Evolutionary conservation across 2,888 invertebrate species (phyloP).

Genomic region (Melieria crassipennis): DNA sequence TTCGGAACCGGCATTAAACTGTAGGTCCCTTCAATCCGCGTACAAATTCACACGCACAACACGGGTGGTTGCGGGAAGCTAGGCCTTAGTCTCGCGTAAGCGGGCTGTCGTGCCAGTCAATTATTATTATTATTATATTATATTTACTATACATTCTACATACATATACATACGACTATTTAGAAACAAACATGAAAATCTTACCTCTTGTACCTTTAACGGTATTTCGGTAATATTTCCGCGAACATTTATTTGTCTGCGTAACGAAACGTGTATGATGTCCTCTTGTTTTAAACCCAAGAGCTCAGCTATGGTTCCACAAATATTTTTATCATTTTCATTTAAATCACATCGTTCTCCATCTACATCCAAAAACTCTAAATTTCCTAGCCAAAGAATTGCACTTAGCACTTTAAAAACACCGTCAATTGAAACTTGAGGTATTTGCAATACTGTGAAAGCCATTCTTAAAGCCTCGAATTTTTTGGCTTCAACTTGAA

Average conservation of each 20-base stretch:
- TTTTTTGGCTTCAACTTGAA: conserved; percentile 74
- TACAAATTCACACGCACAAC: too few relatives aligned
- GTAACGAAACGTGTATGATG: conserved; percentile 79
- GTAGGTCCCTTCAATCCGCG: too few relatives aligned
- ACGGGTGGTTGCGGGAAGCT: too few relatives aligned
- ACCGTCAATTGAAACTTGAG: conserved; percentile 85
- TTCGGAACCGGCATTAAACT: too few relatives aligned
- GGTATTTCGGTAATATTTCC: conserved; percentile 95
- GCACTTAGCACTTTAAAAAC: conserved; percentile 89
- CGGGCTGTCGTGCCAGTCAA: too few relatives aligned
- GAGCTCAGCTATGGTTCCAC: conserved; percentile 77
- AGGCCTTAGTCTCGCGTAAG: too few relatives aligned
- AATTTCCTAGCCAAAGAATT: conserved; percentile 90
- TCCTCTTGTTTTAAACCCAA: conserved; percentile 80
- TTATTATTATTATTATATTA: too few relatives aligned
- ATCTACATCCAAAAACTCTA: conserved; percentile 85
- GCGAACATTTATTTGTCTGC: conserved; percentile 88
- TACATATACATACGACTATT: neutral
- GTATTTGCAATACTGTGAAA: conserved; percentile 88
- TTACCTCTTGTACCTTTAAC: conserved; percentile 83
- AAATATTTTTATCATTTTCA: conserved; percentile 75
- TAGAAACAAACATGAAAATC: conserved; percentile 55
- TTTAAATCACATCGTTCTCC: conserved; percentile 85
- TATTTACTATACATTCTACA: too few relatives aligned
- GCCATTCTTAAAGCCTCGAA: conserved; percentile 88